Percentiles rank a stretch among this genome's conserved stretches.
Evolutionary conservation across 2,113 vertebrate genomes (phyloP).

Genomic region (Pelecanoides urinatrix): DNA sequence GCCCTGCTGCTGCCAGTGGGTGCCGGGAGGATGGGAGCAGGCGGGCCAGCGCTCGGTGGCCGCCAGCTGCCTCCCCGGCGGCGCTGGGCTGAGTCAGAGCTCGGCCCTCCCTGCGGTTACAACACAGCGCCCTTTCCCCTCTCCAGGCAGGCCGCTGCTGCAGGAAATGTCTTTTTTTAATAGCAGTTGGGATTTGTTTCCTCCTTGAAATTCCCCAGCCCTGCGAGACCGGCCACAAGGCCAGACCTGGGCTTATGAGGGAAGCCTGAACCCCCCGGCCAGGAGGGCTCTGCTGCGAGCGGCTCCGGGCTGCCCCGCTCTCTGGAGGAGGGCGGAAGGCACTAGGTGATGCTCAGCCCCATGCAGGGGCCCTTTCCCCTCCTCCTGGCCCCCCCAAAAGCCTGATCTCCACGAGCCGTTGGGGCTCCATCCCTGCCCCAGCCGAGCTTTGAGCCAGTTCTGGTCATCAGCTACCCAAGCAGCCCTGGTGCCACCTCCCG

Average conservation of each 20-base stretch:
- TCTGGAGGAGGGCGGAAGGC: neutral
- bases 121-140: constrained; percentile 67
- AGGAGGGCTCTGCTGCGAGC: neutral
- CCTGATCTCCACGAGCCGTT: neutral
- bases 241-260: neutral
- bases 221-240: neutral
- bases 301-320: fast-evolving
- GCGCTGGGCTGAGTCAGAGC: constrained; percentile 34
- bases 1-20: neutral
- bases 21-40: neutral
- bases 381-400: neutral
- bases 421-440: neutral
- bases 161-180: constrained; percentile 65
- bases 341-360: neutral
- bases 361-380: fast-evolving
- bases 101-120: constrained; percentile 39
- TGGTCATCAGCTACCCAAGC: neutral
- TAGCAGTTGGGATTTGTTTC: constrained; percentile 57
- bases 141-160: constrained; percentile 9
- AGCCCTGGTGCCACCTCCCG: neutral
- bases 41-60: neutral
- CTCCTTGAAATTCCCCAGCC: constrained; percentile 42
- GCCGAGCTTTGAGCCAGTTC: neutral
- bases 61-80: neutral
- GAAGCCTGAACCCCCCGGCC: neutral